Conservation (phyloP, 2,797 vertebrate genomes). For the Cuniculus paca region DNA sequence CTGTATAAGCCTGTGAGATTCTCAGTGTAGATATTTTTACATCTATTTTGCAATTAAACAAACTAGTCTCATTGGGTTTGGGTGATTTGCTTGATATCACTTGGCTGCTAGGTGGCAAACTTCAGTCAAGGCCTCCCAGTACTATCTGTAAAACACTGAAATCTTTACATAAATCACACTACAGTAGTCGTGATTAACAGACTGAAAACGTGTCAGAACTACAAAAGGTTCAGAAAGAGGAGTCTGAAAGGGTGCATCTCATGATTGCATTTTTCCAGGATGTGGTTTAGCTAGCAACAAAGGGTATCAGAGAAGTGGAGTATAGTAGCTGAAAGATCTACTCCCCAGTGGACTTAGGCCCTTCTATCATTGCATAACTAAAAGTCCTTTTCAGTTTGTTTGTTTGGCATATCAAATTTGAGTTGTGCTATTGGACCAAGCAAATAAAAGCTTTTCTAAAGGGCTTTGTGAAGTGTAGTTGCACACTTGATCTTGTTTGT, state of each 20-base stretch:
- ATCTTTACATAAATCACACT: slow-evolving; percentile 44
- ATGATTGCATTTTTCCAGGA: slow-evolving; percentile 60
- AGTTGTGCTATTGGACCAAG: slow-evolving; percentile 66
- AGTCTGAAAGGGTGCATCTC: slow-evolving; percentile 44
- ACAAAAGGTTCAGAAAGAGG: slow-evolving; percentile 7
- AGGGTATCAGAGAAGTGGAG: slow-evolving; percentile 53
- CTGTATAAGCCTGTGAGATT: not conserved
- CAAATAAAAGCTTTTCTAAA: slow-evolving; percentile 79
- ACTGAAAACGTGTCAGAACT: not conserved
- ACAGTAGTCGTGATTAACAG: not conserved
- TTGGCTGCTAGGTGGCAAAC: not conserved
- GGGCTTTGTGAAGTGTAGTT: slow-evolving; percentile 68
- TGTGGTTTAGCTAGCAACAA: slow-evolving; percentile 75
- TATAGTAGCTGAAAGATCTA: slow-evolving; percentile 63
- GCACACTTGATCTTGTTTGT: slow-evolving; percentile 78
- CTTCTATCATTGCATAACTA: slow-evolving; percentile 80
- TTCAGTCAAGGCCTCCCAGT: not conserved
- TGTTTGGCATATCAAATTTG: slow-evolving; percentile 82
- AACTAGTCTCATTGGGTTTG: not conserved
- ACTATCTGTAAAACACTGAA: slow-evolving; percentile 38
- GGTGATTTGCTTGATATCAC: slow-evolving; percentile 12
- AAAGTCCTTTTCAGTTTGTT: slow-evolving; percentile 80
- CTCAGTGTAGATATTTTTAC: slow-evolving; percentile 26
- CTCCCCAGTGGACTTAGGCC: slow-evolving; percentile 79
- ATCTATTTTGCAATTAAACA: slow-evolving; percentile 52